Conservation (phyloP, 2,113 vertebrate genomes). For the Myrmecobius fasciatus region DNA sequence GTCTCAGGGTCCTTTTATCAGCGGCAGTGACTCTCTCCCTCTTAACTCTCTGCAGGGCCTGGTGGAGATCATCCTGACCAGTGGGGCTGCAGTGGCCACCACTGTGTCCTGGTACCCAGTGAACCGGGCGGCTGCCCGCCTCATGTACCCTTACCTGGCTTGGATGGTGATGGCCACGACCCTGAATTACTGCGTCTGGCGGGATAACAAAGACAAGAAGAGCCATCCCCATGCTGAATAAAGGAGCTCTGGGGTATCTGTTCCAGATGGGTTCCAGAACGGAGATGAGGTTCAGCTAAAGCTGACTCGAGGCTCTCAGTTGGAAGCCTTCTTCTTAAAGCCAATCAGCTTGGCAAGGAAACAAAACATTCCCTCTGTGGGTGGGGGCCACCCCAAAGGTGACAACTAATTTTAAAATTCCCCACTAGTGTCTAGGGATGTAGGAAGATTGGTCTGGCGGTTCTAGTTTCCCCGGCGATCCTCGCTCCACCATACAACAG, state of each 20-base stretch:
- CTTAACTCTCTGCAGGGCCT: slow-evolving; percentile 78
- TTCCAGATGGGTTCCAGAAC: background rate
- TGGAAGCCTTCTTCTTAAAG: background rate
- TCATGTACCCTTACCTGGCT: slow-evolving; percentile 87
- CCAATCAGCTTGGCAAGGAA: background rate
- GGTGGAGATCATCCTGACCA: slow-evolving; percentile 77
- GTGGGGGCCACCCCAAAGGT: background rate
- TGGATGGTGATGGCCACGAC: slow-evolving; percentile 84
- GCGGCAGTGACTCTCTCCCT: background rate
- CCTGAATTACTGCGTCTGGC: slow-evolving; percentile 85
- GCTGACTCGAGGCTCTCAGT: background rate
- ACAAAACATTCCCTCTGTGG: background rate
- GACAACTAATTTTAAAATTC: background rate
- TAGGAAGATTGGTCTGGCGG: background rate
- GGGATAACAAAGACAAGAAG: slow-evolving; percentile 80
- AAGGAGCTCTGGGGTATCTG: background rate
- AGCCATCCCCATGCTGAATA: background rate
- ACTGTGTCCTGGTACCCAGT: slow-evolving; percentile 83
- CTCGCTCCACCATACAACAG: too few relatives aligned
- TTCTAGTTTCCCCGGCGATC: background rate
- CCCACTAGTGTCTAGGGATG: background rate
- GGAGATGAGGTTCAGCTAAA: background rate
- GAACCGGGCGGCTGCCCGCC: slow-evolving; percentile 81
- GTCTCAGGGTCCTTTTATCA: background rate
- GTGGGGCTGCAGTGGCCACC: slow-evolving; percentile 78